Evolutionary conservation across 2,888 invertebrate genomes (phyloP).

Genomic region (Drosophila stalkeri): DNA sequence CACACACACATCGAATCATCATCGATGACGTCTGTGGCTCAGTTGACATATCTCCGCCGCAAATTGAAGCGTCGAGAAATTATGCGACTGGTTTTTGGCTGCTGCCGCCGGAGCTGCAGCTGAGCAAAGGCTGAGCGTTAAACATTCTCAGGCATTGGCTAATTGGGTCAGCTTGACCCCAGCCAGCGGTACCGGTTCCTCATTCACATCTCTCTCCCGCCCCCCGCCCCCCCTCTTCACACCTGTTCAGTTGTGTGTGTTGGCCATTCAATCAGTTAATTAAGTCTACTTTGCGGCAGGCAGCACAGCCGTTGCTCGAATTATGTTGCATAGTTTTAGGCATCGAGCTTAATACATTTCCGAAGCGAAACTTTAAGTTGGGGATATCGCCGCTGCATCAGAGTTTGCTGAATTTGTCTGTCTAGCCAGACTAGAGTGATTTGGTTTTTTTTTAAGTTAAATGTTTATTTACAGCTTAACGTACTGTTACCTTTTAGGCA

Average conservation of each 20-base stretch:
- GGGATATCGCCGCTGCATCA: too few species aligned
- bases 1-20: background rate
- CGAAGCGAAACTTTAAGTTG: too few species aligned
- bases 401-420: too few species aligned
- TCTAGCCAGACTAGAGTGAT: too few species aligned
- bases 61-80: conserved; percentile 24
- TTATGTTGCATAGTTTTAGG: conserved; percentile 24
- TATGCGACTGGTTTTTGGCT: conserved; percentile 33
- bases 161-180: conserved; percentile 37
- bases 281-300: conserved; percentile 32
- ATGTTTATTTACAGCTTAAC: too few species aligned
- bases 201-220: background rate
- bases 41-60: conserved; percentile 13
- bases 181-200: conserved; percentile 45
- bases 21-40: conserved; percentile 28
- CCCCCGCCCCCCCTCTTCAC: background rate
- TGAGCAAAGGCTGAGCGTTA: background rate
- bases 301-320: background rate
- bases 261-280: background rate
- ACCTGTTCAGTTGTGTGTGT: background rate
- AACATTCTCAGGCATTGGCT: conserved; percentile 30
- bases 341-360: too few species aligned
- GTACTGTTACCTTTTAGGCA: too few species aligned
- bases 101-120: background rate
- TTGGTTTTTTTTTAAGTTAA: too few species aligned